phyloP scores from a whole-genome alignment of 92 coral and sea anemone species.

The Parazoanthus darwini region DNA sequence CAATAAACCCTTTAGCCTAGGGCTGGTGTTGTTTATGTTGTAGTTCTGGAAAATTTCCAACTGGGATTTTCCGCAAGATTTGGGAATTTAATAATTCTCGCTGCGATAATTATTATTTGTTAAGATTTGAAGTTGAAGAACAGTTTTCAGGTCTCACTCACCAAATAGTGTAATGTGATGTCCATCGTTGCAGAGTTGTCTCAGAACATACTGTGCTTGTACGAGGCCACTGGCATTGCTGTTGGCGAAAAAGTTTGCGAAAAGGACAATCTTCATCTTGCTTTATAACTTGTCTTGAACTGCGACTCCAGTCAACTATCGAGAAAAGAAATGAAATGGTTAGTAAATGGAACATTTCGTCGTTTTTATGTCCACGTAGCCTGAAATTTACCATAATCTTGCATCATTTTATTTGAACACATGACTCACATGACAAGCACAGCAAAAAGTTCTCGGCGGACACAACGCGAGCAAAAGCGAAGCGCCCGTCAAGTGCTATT shows the following conservation, averaged over 20 bases:
- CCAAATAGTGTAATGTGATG: constrained; percentile 93
- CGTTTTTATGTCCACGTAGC: constrained; percentile 5
- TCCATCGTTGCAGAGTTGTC: constrained; percentile 95
- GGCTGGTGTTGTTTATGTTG: neutral
- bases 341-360: neutral
- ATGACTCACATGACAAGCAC: constrained; percentile 40
- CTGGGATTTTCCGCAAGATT: constrained; percentile 17
- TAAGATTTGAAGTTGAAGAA: neutral
- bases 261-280: constrained; percentile 93
- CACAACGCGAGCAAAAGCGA: constrained; percentile 5
- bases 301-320: constrained; percentile 10
- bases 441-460: neutral
- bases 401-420: constrained; percentile 44
- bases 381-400: constrained; percentile 20
- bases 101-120: neutral
- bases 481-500: constrained; percentile 17
- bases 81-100: neutral
- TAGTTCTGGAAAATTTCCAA: constrained; percentile 31
- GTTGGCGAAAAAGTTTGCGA: constrained; percentile 85
- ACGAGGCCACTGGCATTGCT: constrained; percentile 72
- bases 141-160: constrained; percentile 40
- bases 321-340: neutral
- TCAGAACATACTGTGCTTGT: constrained; percentile 91
- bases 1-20: neutral
- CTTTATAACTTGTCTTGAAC: neutral